Conservation (phyloP, 2,888 invertebrate genomes). For the Drosophila tripunctata region DNA sequence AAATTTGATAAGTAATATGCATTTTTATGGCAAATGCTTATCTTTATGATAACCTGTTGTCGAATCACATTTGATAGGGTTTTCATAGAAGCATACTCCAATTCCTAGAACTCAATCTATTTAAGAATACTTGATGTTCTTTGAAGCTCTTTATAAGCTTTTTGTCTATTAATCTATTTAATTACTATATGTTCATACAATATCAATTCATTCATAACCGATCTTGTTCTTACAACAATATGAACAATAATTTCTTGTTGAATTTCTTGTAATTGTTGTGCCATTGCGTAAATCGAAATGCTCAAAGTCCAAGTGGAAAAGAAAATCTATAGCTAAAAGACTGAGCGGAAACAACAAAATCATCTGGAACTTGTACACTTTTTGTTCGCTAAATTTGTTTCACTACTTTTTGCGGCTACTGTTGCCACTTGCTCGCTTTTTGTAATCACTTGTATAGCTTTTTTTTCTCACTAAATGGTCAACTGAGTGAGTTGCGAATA, state of each 20-base stretch:
- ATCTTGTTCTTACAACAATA: not conserved
- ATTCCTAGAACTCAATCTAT: not conserved
- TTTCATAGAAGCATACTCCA: no score
- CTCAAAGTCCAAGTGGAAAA: not conserved
- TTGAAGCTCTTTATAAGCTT: not conserved
- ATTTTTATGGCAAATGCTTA: not conserved
- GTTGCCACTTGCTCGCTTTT: not conserved
- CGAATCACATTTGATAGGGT: not conserved
- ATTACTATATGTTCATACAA: not conserved
- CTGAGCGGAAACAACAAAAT: not conserved
- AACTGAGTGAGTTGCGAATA: not conserved
- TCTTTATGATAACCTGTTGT: not conserved
- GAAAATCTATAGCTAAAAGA: not conserved
- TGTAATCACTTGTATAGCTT: not conserved
- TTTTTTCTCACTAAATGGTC: not conserved
- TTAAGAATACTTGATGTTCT: not conserved
- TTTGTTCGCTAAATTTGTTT: not conserved
- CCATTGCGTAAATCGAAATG: not conserved
- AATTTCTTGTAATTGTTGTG: not conserved
- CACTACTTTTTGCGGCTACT: not conserved
- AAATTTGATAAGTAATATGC: not conserved
- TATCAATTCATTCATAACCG: not conserved
- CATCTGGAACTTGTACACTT: not conserved
- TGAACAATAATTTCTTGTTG: not conserved
- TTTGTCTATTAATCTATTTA: not conserved